phyloP scores from a whole-genome alignment of 2,888 invertebrate species.

The Drosophila borealis region DNA sequence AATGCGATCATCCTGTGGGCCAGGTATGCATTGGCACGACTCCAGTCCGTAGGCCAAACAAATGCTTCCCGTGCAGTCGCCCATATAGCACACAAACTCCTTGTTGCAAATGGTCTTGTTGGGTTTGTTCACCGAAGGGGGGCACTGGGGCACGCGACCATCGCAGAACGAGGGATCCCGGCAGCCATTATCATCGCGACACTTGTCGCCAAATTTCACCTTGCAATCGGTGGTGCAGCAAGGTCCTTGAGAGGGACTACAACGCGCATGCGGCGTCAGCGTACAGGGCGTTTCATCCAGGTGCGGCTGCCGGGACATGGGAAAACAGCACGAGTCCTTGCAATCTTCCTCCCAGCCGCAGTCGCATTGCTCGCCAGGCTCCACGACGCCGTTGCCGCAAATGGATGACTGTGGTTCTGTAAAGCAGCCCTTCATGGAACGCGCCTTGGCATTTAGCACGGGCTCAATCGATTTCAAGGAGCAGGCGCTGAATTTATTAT shows the following conservation, averaged over 20 bases:
- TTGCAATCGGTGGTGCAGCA: conserved; percentile 96
- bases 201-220: conserved; percentile 94
- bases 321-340: conserved; percentile 96
- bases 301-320: conserved; percentile 93
- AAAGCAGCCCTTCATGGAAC: conserved; percentile 96
- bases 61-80: conserved; percentile 98
- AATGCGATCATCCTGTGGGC: conserved; percentile 91
- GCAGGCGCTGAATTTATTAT: conserved; percentile 98
- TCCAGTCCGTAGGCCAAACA: conserved; percentile 98
- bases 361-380: conserved; percentile 98
- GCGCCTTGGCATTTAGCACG: conserved; percentile 95
- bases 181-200: conserved; percentile 97
- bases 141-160: conserved; percentile 95
- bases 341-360: conserved; percentile 99
- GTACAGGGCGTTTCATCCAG: conserved; percentile 93
- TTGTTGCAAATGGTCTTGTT: conserved; percentile 98
- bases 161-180: conserved; percentile 96
- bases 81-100: conserved; percentile 98
- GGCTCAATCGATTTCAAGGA: conserved; percentile 96
- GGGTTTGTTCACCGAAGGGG: conserved; percentile 95
- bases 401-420: conserved; percentile 97
- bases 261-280: conserved; percentile 88
- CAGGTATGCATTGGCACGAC: conserved; percentile 96
- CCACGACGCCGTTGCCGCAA: conserved; percentile 99
- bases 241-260: conserved; percentile 90